Conservation (phyloP, 2,113 vertebrate genomes). For the Turdus rufiventris region DNA sequence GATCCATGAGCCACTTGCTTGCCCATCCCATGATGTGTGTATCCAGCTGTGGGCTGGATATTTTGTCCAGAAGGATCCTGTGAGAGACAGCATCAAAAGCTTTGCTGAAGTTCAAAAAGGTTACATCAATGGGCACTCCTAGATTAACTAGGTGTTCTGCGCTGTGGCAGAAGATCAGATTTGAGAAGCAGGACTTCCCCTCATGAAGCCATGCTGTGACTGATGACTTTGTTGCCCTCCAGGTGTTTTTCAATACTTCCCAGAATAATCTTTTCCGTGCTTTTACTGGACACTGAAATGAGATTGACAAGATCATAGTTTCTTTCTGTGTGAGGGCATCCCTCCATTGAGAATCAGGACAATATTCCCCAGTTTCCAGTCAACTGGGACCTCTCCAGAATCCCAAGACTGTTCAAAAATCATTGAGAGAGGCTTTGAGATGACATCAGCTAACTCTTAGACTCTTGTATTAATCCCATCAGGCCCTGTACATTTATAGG, state of each 20-base stretch:
- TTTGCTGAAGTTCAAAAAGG: not conserved
- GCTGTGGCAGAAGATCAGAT: not conserved
- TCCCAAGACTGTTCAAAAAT: not conserved
- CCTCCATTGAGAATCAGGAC: not conserved
- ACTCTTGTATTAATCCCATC: not conserved
- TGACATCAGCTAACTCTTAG: not conserved
- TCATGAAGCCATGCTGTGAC: not conserved
- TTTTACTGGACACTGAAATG: not conserved
- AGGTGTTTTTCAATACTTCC: not conserved
- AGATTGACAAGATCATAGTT: not conserved
- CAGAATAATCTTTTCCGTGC: not conserved
- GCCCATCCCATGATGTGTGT: fast-evolving
- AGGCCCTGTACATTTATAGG: not conserved
- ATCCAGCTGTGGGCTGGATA: not conserved
- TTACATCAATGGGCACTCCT: not conserved
- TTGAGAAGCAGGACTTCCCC: not conserved
- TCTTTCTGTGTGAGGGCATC: not conserved
- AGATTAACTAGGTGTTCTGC: not conserved
- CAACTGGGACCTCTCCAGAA: not conserved
- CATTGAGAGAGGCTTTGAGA: not conserved
- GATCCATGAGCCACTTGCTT: not conserved
- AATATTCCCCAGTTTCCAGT: not conserved
- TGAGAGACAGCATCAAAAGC: not conserved
- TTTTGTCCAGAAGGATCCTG: not conserved
- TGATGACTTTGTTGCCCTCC: not conserved